Evolutionary conservation across 2,888 invertebrate genomes (phyloP).

Genomic region (Drosophila mercatorum): DNA sequence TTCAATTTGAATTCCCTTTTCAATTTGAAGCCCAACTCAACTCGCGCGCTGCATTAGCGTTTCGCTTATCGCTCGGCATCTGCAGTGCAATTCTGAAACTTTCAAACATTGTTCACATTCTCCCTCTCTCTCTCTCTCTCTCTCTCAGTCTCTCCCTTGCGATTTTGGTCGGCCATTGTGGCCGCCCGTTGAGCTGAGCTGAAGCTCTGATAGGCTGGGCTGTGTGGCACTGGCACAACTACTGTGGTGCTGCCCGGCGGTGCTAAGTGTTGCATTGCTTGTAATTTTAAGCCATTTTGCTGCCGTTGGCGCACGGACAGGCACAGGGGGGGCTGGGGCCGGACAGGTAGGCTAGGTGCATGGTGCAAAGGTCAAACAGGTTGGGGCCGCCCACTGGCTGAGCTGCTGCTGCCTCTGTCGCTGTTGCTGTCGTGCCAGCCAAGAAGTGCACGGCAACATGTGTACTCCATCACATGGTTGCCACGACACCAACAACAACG

Average conservation of each 20-base stretch:
- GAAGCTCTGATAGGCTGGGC: slow-evolving; percentile 59
- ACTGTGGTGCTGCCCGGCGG: slow-evolving; percentile 18
- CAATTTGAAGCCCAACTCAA: background rate
- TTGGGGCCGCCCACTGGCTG: slow-evolving; percentile 49
- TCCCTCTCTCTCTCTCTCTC: background rate
- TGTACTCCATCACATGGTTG: slow-evolving; percentile 78
- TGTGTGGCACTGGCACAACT: slow-evolving; percentile 22
- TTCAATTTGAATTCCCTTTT: background rate
- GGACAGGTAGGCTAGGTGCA: slow-evolving; percentile 35
- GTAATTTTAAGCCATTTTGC: slow-evolving; percentile 68
- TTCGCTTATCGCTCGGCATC: background rate
- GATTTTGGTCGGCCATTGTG: slow-evolving; percentile 63
- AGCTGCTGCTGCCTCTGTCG: slow-evolving; percentile 16
- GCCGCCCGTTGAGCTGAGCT: slow-evolving; percentile 68
- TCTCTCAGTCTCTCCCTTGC: background rate
- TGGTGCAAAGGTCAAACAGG: slow-evolving; percentile 62
- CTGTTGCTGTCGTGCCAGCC: slow-evolving; percentile 63
- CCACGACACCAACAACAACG: slow-evolving; percentile 54
- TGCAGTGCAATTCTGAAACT: background rate
- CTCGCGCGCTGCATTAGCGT: too few species aligned
- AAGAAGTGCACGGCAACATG: slow-evolving; percentile 72
- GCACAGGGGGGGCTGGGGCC: background rate
- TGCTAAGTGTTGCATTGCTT: slow-evolving; percentile 72
- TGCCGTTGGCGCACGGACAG: slow-evolving; percentile 21
- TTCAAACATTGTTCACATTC: slow-evolving; percentile 1